Base-by-base conservation (phyloP, 2,888 invertebrate genomes). In the Eilema depressum region DNA sequence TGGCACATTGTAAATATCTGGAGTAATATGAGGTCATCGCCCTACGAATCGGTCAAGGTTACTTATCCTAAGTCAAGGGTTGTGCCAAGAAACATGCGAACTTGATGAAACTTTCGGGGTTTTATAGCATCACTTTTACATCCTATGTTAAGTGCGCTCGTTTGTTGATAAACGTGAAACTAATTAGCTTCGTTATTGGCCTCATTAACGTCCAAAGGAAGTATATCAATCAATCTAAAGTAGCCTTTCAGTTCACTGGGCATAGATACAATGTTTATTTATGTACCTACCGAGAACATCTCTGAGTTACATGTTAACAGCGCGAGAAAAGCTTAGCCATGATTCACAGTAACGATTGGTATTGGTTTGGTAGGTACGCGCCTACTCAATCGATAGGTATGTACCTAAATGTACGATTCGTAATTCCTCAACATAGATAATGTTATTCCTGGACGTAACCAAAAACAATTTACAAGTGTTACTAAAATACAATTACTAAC, bases 1-100 rank as follows among this genome's bases (percentile, higher is more conserved):
- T 82, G 74, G 69, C 59, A 75, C 69, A 80, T 74, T 71, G 73
- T 75, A 76, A 78, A 81, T 83, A 75, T 80, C 71, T 78, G 64
- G 71, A 75, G 77, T 83, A 83, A 75, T 80, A 81, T 74, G 81
- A 85, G 93, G 91, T 93, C 94, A 86, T 88, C 86, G 92, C 84
- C 89, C 92, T 87, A 78, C 83, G 84, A 85, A 80, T 85, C 88
- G 89, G 90, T 92, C 93, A 93, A 93, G 93, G 93, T 91, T 92
- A 85, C 74, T 73, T 82, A 81, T 83, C 81, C 81, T 79, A 69
- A 71, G 73, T 74, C 78, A 89, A 88, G 90, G 90, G 89, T 85
- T 85, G 85, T 84, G 66, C 68, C 62, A 69, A 71, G 75, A 75
- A 78, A 81, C 81, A 83, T 84, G 83, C 85, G 83, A 88, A 86